phyloP scores from a whole-genome alignment of 2,797 vertebrate genomes.

The Hemibagrus guttatus region DNA sequence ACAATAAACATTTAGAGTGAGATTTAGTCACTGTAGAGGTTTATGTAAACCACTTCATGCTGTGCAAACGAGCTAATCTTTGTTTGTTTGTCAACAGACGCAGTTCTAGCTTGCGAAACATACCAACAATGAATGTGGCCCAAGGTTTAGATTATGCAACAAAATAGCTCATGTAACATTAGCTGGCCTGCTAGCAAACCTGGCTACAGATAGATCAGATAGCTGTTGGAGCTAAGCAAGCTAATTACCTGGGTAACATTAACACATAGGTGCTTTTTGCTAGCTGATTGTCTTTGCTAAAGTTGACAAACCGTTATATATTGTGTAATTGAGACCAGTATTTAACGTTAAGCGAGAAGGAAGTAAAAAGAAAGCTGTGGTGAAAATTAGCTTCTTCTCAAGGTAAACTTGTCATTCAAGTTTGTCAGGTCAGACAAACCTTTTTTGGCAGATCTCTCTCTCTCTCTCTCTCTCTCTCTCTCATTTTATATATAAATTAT shows the following conservation, averaged over 20 bases:
- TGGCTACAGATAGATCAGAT: neutral
- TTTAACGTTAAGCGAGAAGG: neutral
- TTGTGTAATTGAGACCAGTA: neutral
- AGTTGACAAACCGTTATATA: neutral
- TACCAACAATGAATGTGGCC: neutral
- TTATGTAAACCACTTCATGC: conserved; percentile 63
- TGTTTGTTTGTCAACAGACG: neutral
- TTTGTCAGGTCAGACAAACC: too few species aligned
- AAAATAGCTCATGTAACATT: neutral
- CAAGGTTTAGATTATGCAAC: neutral
- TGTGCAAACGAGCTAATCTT: conserved; percentile 7
- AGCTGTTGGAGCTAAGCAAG: neutral
- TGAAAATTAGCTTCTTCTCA: neutral
- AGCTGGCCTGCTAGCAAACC: neutral
- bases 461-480: too few species aligned
- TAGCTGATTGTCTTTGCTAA: neutral
- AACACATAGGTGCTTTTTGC: neutral
- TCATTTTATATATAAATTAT: neutral
- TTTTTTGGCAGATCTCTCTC: too few species aligned
- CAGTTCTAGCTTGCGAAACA: neutral
- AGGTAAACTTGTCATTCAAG: neutral
- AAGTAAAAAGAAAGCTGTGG: neutral
- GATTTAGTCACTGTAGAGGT: neutral
- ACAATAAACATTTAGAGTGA: neutral
- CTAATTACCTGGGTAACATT: neutral